A percentile compares a stretch with the other conserved stretches of the same genome.
Conservation (phyloP, 2,888 invertebrate species). For the Abrostola triplasia region DNA sequence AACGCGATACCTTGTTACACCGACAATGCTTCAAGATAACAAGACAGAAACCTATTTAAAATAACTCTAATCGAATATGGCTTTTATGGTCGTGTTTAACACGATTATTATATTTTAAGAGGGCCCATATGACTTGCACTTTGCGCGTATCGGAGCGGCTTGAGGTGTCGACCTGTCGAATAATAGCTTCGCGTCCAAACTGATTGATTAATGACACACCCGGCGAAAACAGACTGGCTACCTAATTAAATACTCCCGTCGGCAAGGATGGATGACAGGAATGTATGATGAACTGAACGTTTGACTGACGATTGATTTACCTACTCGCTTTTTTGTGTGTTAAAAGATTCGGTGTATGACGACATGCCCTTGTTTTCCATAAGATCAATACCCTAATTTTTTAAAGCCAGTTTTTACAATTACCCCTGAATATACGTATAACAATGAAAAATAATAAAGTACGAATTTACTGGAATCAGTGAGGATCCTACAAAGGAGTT, state of each 20-base stretch:
- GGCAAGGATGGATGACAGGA: slow-evolving; percentile 61
- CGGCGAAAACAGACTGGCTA: slow-evolving; percentile 82
- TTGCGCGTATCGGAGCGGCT: slow-evolving; percentile 68
- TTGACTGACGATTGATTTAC: slow-evolving; percentile 59
- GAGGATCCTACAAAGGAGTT: slow-evolving; percentile 11
- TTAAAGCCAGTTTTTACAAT: neutral
- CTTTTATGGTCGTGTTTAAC: slow-evolving; percentile 87
- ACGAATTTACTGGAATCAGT: too few species aligned
- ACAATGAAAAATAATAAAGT: too few species aligned
- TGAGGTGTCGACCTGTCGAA: slow-evolving; percentile 85
- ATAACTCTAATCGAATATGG: slow-evolving; percentile 85
- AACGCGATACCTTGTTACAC: slow-evolving; percentile 73
- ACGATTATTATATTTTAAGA: slow-evolving; percentile 88
- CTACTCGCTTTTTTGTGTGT: slow-evolving; percentile 27
- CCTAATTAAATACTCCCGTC: slow-evolving; percentile 82
- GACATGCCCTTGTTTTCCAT: slow-evolving; percentile 3
- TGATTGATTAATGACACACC: slow-evolving; percentile 87
- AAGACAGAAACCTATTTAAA: slow-evolving; percentile 85
- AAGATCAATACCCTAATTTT: neutral
- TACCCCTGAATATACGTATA: too few species aligned
- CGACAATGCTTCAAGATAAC: slow-evolving; percentile 81
- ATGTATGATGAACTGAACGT: slow-evolving; percentile 63
- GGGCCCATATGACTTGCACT: slow-evolving; percentile 86
- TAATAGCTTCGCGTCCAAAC: slow-evolving; percentile 75
- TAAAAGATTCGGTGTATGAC: slow-evolving; percentile 13